Evolutionary conservation across 2,113 vertebrate species (phyloP).

Genomic region (Aspiorhynchus laticeps): DNA sequence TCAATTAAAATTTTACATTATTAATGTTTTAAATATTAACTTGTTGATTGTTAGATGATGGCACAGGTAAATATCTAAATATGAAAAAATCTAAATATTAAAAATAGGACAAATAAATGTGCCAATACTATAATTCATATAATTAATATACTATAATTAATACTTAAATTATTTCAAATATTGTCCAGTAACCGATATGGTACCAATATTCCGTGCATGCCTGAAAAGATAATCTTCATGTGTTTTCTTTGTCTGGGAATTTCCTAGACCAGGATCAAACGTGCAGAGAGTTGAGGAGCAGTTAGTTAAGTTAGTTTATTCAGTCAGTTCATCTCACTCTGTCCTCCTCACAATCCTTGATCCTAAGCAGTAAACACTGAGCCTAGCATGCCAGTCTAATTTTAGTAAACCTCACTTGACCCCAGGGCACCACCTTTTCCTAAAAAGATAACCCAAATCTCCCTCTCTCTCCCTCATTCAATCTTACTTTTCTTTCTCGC

Average conservation of each 20-base stretch:
- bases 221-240: neutral
- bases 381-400: conserved; percentile 42
- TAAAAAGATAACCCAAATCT: conserved; percentile 54
- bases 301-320: neutral
- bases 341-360: conserved; percentile 19
- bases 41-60: neutral
- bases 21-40: too few relatives aligned
- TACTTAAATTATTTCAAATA: neutral
- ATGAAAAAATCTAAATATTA: neutral
- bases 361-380: conserved; percentile 39
- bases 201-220: neutral
- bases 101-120: neutral
- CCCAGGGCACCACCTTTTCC: conserved; percentile 43
- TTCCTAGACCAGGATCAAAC: neutral
- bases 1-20: too few relatives aligned
- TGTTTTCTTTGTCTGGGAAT: neutral
- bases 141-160: too few relatives aligned
- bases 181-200: neutral
- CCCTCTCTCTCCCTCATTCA: conserved; percentile 28
- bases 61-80: neutral
- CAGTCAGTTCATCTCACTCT: neutral
- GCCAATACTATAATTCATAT: neutral
- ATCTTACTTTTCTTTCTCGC: conserved; percentile 35
- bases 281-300: neutral
- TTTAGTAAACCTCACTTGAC: conserved; percentile 50